Evolutionary conservation across 2,797 vertebrate genomes (phyloP).

Genomic region (Siniperca scherzeri): DNA sequence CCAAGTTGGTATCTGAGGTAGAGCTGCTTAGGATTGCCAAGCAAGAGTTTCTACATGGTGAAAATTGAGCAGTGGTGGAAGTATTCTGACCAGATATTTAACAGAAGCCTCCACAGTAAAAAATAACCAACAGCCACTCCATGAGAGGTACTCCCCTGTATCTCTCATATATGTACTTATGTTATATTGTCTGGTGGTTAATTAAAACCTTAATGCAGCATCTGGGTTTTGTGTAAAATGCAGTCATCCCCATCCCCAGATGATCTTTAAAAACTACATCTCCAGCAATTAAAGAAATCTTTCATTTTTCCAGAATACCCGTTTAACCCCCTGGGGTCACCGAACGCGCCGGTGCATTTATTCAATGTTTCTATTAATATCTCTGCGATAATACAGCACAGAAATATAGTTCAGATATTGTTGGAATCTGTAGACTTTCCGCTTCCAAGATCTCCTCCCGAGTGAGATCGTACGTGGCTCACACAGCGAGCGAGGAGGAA

Average conservation of each 20-base stretch:
- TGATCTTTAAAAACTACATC: not conserved
- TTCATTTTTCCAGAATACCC: not conserved
- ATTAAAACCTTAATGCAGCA: not conserved
- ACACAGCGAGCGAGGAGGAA: no score
- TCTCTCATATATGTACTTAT: not conserved
- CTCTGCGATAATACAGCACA: no score
- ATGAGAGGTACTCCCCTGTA: not conserved
- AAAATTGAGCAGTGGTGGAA: not conserved
- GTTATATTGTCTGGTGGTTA: not conserved
- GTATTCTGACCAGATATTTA: not conserved
- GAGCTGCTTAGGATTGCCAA: not conserved
- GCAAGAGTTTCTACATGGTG: not conserved
- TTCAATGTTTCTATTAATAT: no score
- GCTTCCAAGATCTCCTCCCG: no score
- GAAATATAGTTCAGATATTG: no score
- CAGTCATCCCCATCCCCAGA: not conserved
- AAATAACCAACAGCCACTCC: not conserved
- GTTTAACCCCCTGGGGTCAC: no score
- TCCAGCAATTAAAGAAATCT: not conserved
- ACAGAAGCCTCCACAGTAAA: not conserved
- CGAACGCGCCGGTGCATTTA: no score
- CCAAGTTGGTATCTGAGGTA: conserved; percentile 8
- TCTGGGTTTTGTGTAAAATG: not conserved
- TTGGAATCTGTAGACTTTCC: no score
- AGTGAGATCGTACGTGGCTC: no score